Conservation (phyloP, 2,113 vertebrate genomes). For the Pampusana beccarii region DNA sequence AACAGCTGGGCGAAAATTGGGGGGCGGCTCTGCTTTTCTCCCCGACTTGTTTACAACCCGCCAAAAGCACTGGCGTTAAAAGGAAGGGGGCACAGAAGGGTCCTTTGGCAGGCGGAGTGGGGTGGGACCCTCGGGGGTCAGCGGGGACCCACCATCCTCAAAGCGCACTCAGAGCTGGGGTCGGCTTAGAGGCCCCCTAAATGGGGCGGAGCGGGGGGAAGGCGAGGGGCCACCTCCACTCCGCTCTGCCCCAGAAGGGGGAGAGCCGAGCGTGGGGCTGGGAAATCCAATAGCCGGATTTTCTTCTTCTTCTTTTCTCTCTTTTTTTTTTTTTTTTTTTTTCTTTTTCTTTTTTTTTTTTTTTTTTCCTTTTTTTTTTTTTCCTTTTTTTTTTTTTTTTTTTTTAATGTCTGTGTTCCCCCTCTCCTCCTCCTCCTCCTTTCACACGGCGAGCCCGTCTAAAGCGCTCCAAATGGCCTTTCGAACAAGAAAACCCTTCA, state of each 20-base stretch:
- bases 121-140: neutral
- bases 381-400: neutral
- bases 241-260: neutral
- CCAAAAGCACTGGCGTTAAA: neutral
- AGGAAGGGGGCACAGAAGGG: neutral
- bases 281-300: neutral
- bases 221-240: neutral
- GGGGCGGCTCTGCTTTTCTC: neutral
- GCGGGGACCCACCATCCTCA: neutral
- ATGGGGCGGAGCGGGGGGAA: neutral
- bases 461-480: constrained; percentile 44
- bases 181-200: neutral
- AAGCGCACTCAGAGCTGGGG: neutral
- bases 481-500: constrained; percentile 60
- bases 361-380: neutral
- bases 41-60: neutral
- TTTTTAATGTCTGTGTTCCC: neutral
- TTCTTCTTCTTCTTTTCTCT: neutral
- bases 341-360: neutral
- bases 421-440: neutral
- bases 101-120: too few species aligned
- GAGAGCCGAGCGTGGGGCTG: neutral
- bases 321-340: neutral
- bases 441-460: neutral
- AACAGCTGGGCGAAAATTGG: neutral